Evolutionary conservation across 2,888 invertebrate genomes (phyloP), one percentile per base, ranked within the genome.

Genomic region (Petrolisthes cinctipes): DNA sequence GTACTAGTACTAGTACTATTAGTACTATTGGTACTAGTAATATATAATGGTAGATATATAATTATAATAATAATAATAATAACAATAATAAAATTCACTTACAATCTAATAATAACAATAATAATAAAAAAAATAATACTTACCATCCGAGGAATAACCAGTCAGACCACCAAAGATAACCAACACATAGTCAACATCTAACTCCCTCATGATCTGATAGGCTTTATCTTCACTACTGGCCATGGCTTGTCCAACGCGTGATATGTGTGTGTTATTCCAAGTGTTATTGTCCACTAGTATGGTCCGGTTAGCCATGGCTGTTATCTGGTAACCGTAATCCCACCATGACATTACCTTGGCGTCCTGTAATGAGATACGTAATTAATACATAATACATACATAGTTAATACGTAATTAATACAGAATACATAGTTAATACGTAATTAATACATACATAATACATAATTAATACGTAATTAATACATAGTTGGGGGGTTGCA

Each of bases 311-410:
- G 99, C 99, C 99, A 99, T 99, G 0, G 99, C 98, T 0, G 99
- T 99, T 94, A 91, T 91, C 88, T 91, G 91, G 73, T 91, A 91
- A 4, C 91, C 99, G 93, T 99, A 99, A 94, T 99, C 98, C 98
- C 99, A 99, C 99, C 99, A 99, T 0, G 98, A 98, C 99, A 99
- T 99, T 88, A 99, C 96, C 93, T 97, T 97, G 0, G 99, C 96
- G 93, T 99, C 96, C 96, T 90, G 80, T 20, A 4, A 78, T 17
- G 14, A 51, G 23, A 14, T 51, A 78, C 14, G 9, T 6, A 78
- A 51, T 78, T 78, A 78, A 20, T 17, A 78, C n/a, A 78, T 37
- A 78, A 78, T 78, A 51, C 9, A 37, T 4, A 78, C 9, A 37
- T 78, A 7, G 78, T 37, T 37, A 2, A 37, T 37, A 37, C 37